Evolutionary conservation across 2,797 vertebrate genomes (phyloP).

Genomic region (Gymnothorax reevesii): DNA sequence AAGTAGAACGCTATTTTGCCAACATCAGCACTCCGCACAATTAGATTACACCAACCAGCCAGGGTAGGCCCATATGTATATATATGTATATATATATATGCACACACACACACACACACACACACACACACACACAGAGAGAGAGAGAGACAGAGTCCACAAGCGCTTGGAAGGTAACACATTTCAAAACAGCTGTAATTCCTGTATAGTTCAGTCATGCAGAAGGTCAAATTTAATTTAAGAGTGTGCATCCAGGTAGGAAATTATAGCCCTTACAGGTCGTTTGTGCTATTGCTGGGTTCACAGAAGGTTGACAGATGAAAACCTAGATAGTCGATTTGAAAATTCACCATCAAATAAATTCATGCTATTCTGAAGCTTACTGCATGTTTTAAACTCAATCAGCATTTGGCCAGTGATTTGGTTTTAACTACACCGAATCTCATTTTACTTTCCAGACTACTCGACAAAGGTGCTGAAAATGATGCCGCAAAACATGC

Average conservation of each 20-base stretch:
- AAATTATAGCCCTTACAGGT: background rate
- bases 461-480: background rate
- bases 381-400: background rate
- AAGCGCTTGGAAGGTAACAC: too few species aligned
- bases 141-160: too few species aligned
- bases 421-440: background rate
- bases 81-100: too few species aligned
- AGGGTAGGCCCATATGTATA: background rate
- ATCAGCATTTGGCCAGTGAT: background rate
- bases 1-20: slow-evolving; percentile 37
- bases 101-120: too few species aligned
- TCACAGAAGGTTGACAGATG: background rate
- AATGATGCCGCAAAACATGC: background rate
- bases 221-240: too few species aligned
- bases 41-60: slow-evolving; percentile 30
- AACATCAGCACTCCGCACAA: slow-evolving; percentile 48
- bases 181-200: too few species aligned
- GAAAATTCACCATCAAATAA: background rate
- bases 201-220: too few species aligned
- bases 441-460: background rate
- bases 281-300: background rate
- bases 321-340: background rate
- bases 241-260: too few species aligned
- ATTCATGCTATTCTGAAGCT: too few species aligned
- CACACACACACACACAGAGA: too few species aligned